A percentile compares a stretch with the other conserved stretches of the same genome.
phyloP scores from a whole-genome alignment of 1,140 invertebrate species.

The Pseudobourletiella spinata region DNA sequence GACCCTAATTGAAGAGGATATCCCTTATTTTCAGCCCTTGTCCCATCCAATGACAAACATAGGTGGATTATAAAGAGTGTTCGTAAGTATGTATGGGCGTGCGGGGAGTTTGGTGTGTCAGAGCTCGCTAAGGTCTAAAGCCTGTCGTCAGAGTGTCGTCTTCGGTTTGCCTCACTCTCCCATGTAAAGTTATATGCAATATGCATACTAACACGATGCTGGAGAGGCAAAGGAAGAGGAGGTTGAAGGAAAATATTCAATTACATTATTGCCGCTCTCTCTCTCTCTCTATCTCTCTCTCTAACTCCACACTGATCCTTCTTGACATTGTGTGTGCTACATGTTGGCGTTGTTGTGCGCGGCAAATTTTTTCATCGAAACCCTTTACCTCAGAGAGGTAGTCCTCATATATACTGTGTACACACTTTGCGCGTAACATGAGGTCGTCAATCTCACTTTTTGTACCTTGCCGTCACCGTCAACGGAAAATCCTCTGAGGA shows the following conservation, averaged over 20 bases:
- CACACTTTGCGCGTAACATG: background rate
- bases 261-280: constrained; percentile 7
- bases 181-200: too few species aligned
- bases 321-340: background rate
- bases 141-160: background rate
- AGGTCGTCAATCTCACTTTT: background rate
- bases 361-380: background rate
- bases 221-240: background rate
- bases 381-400: background rate
- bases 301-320: background rate
- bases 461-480: background rate
- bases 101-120: background rate
- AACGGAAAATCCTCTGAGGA: background rate
- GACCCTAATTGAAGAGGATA: constrained; percentile 14
- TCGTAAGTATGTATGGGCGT: too few species aligned
- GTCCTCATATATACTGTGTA: background rate
- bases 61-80: background rate
- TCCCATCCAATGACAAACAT: background rate
- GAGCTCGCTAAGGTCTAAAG: background rate
- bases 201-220: too few species aligned
- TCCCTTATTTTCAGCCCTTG: background rate
- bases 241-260: constrained; percentile 1
- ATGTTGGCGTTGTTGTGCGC: too few species aligned
- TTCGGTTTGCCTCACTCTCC: background rate
- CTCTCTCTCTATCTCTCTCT: background rate